Base-by-base conservation (phyloP, 2,888 invertebrate genomes). In the Psylliodes chrysocephalus region DNA sequence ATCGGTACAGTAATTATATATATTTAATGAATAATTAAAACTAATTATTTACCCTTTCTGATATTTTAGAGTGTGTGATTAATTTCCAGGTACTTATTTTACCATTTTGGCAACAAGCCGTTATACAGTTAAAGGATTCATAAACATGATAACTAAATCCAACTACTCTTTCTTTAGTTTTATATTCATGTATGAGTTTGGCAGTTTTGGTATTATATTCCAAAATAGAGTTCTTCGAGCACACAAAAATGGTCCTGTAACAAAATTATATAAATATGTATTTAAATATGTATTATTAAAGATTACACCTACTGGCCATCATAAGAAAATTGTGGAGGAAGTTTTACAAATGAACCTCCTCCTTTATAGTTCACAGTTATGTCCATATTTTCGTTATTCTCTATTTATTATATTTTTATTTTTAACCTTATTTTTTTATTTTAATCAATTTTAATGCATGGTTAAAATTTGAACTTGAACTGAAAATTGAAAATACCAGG, bases 121-220 rank as follows among this genome's bases (percentile, higher is more conserved):
- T 30, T 85, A 82, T 18, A 80, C 78, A 68, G 84, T 84, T 19
- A 78, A 72, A 73, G 82, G 82, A 55, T 79, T 82, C 15, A 83
- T 73, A 64, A 25, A 67, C 77, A 65, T 85, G 84, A 47, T 85
- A 74, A 55, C 83, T 80, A 70, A 89, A 83, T 25, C 86, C 86
- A 28, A 87, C 83, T n/a, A 87, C 82, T 69, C 81, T 77, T 4
- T 84, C 77, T 14, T 78, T 80, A 18, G 87, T 87, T 65, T 84
- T 84, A 53, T 89, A 86, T 70, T 87, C 85, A 56, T 84, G 82
- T 0, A 89, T 82, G 67, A 86, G 84, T 73, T 90, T 88, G 0
- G 89, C 90, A 1, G 91, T 91, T 73, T 84, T 82, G 0, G 87
- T 85, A 71, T 87, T 90, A 75, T 87, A 91, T 0, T 88, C 86